Evolutionary conservation across 2,888 invertebrate genomes (phyloP).

Genomic region (Lycia hirtaria): DNA sequence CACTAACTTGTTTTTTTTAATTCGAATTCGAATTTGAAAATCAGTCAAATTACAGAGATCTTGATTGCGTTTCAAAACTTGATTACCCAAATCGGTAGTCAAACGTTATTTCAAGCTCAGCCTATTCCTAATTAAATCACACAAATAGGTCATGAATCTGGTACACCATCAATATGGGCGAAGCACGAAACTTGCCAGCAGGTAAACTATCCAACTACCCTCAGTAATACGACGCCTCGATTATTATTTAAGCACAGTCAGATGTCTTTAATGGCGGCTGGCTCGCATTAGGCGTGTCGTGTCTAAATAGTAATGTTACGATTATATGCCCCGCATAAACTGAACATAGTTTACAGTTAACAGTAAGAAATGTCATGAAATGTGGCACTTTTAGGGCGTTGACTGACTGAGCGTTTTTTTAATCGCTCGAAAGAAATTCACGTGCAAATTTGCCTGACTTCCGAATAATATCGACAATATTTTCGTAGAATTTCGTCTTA

Average conservation of each 20-base stretch:
- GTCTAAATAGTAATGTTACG: constrained; percentile 37
- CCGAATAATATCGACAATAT: no score
- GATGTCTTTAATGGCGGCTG: constrained; percentile 49
- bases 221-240: constrained; percentile 38
- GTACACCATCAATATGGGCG: neutral
- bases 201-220: constrained; percentile 27
- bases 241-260: constrained; percentile 52
- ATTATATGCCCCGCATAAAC: constrained; percentile 31
- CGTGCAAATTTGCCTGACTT: no score
- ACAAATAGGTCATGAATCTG: constrained; percentile 2
- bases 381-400: no score
- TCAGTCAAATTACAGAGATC: no score
- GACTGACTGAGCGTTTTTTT: no score
- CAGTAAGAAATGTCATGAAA: neutral
- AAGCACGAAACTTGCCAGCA: constrained; percentile 6
- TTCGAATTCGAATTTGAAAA: no score
- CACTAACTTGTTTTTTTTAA: no score
- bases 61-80: no score
- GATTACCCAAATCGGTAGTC: no score
- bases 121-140: neutral
- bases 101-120: no score
- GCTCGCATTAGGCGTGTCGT: constrained; percentile 28
- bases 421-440: no score
- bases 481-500: no score
- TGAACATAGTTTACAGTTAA: neutral